Conservation (phyloP, 2,888 invertebrate species). For the Smittia sp. region DNA sequence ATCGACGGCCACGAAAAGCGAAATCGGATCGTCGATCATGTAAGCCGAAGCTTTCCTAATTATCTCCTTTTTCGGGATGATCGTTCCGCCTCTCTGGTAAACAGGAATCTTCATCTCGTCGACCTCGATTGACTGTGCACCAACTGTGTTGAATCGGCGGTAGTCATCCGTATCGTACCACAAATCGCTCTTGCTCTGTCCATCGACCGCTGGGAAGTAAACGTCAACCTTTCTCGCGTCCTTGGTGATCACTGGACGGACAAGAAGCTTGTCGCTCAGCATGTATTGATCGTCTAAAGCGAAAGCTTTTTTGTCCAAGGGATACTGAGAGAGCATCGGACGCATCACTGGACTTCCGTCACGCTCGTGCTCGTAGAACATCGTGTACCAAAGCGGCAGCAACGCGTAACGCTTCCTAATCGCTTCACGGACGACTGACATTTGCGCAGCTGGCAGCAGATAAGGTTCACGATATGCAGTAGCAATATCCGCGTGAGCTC, state of each 20-base stretch:
- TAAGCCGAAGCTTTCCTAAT: constrained; percentile 74
- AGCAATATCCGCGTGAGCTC: constrained; percentile 96
- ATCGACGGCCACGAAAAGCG: constrained; percentile 76
- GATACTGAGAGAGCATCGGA: constrained; percentile 87
- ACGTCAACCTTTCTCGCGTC: constrained; percentile 75
- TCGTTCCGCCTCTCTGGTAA: constrained; percentile 81
- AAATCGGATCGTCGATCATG: constrained; percentile 83
- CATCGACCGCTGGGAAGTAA: constrained; percentile 62
- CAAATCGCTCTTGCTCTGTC: constrained; percentile 56
- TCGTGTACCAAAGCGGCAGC: constrained; percentile 83
- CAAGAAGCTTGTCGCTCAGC: constrained; percentile 76
- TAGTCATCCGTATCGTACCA: constrained; percentile 90
- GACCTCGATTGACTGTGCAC: constrained; percentile 47
- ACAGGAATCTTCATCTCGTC: constrained; percentile 67
- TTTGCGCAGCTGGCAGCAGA: constrained; percentile 74
- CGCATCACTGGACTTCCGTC: constrained; percentile 86
- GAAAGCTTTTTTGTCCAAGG: constrained; percentile 72
- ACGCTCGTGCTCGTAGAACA: constrained; percentile 81
- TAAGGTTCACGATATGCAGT: constrained; percentile 96
- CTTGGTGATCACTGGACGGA: constrained; percentile 78
- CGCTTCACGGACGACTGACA: constrained; percentile 68
- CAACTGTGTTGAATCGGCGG: constrained; percentile 52
- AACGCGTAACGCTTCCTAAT: constrained; percentile 79
- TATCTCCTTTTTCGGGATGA: constrained; percentile 81
- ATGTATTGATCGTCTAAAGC: constrained; percentile 81